Conservation (phyloP, 1,140 invertebrate species). For the Aphaenogaster rudis region DNA sequence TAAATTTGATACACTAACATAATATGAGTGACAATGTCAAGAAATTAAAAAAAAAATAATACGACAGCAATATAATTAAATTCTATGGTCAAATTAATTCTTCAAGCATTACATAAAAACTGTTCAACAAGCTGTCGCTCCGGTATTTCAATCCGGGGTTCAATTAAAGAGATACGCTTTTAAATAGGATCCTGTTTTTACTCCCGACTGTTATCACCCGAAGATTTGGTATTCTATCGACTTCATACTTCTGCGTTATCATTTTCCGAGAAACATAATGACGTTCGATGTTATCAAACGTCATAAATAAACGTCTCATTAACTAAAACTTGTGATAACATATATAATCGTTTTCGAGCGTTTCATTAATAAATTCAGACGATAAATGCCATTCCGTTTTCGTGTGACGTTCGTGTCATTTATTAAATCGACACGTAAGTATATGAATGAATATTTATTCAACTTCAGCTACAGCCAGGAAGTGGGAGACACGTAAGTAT, state of each 20-base stretch:
- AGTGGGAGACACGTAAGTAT: background rate
- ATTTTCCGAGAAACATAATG: background rate
- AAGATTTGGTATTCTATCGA: background rate
- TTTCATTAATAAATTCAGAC: background rate
- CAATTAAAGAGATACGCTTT: slow-evolving; percentile 8
- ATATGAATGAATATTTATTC: background rate
- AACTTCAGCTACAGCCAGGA: no score
- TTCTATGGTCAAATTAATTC: background rate
- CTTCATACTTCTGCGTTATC: background rate
- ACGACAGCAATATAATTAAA: background rate
- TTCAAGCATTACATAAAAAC: background rate
- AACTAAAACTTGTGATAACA: background rate
- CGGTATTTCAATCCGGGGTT: background rate
- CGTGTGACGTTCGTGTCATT: background rate
- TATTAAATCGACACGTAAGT: background rate
- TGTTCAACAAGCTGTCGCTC: background rate
- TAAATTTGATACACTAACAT: background rate
- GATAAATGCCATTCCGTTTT: background rate
- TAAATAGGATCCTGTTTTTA: background rate
- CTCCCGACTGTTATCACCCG: background rate
- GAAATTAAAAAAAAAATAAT: slow-evolving; percentile 4
- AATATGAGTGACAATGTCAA: background rate
- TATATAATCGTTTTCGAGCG: background rate
- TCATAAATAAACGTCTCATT: slow-evolving; percentile 13
- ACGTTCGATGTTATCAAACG: background rate